Evolutionary conservation across 2,797 vertebrate species (phyloP), one percentile per base, ranked within the genome.

Genomic region (Falco columbarius): DNA sequence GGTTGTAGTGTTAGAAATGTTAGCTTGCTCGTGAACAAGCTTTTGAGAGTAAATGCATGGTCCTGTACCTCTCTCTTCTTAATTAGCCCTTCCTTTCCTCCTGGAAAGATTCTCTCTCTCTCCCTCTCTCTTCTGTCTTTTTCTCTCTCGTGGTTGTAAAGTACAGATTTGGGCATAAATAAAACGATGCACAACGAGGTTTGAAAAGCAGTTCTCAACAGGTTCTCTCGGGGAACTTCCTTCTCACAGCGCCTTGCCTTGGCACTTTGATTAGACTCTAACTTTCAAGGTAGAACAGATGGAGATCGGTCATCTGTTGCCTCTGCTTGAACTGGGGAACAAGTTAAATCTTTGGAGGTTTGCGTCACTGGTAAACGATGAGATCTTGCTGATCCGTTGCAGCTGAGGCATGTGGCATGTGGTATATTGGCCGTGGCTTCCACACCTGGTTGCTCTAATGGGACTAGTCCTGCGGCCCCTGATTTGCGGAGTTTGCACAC

Each of bases 41-140:
- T 98, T 98, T 98, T 97, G 98, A 98, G 97, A 98, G 97, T 98
- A 98, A 98, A 98, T 98, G 98, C 98, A 98, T 98, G 98, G 97
- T 98, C 97, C 97, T 98, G 97, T 98, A 98, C 97, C 97, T 98
- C 96, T 96, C 96, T 97, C 94, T 97, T 97, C 97, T 98, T 98
- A 97, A 98, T 97, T 97, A 98, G 96, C 94, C 97, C 96, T 94
- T 98, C 97, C 97, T 97, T 98, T 97, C 96, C 93, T 96, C 97
- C 96, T 97, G 97, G 96, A 97, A 98, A 98, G 97, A 97, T 94
- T 97, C 94, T 97, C 81, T 98, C 85, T 93, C 83, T 92, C 82
- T 42, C 14, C 15, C 44, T 44, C 44, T 52, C 87, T 73, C 90
- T 91, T 95, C 95, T 96, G 91, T 96, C 97, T 96, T 93, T 96